These are phyloP conservation scores for Rhingia campestris DNA, from an alignment of 2,888 invertebrate genomes.

Conservation along the genomic window DNA sequence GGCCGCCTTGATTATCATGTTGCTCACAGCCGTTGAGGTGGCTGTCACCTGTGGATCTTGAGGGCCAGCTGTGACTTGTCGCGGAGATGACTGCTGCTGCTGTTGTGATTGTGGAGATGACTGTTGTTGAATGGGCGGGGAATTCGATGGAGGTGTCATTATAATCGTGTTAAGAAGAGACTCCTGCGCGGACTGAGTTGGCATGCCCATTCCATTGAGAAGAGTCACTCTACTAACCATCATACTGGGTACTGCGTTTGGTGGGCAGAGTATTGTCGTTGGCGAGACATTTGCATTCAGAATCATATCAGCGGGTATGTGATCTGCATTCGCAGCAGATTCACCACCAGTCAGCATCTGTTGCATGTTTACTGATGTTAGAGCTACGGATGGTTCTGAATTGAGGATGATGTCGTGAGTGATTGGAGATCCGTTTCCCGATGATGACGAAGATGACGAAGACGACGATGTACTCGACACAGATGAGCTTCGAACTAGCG, in stretches of 20 bases:
- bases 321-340: conserved; percentile 76
- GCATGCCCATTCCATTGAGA: conserved; percentile 81
- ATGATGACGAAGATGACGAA: conserved; percentile 71
- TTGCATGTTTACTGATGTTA: conserved; percentile 79
- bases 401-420: conserved; percentile 82
- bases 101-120: conserved; percentile 74
- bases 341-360: conserved; percentile 75
- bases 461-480: conserved; percentile 80
- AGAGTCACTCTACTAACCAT: conserved; percentile 81
- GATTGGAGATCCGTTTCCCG: conserved; percentile 78
- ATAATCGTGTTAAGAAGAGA: conserved; percentile 81
- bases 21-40: conserved; percentile 84
- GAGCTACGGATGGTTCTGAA: conserved; percentile 80
- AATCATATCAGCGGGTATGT: conserved; percentile 85
- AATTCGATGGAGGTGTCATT: conserved; percentile 79
- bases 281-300: conserved; percentile 86
- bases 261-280: conserved; percentile 84
- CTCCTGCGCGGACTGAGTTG: conserved; percentile 80
- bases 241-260: conserved; percentile 79
- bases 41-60: conserved; percentile 80
- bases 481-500: conserved; percentile 82
- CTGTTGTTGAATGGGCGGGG: conserved; percentile 67
- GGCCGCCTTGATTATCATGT: conserved; percentile 90
- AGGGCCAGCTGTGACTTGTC: conserved; percentile 62
- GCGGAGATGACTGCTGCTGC: conserved; percentile 75